Evolutionary conservation across 64 coral and sea anemone species (phyloP).

Genomic region (Montipora foliosa): DNA sequence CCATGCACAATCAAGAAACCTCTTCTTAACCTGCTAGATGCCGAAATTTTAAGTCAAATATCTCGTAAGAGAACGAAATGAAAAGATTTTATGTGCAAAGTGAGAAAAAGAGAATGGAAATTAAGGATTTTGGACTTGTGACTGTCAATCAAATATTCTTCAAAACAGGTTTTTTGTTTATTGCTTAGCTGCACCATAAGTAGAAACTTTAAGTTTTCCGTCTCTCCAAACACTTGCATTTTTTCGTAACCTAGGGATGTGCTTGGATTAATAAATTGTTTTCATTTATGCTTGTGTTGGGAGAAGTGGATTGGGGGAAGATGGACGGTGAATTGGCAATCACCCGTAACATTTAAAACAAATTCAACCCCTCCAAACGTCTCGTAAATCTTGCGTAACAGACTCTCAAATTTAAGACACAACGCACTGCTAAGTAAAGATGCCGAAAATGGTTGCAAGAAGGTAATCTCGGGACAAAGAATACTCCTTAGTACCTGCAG

Average conservation of each 20-base stretch:
- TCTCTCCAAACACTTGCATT: neutral
- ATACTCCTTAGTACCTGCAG: neutral
- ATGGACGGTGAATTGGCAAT: neutral
- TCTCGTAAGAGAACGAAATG: too few relatives aligned
- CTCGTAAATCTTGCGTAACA: conserved; percentile 8
- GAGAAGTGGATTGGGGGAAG: neutral
- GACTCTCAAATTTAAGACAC: neutral
- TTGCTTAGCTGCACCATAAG: neutral
- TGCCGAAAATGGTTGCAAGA: neutral
- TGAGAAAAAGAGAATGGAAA: neutral
- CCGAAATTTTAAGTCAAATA: neutral
- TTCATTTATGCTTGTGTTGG: conserved; percentile 3
- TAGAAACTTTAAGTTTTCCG: neutral
- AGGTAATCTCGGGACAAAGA: neutral
- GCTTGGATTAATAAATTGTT: neutral
- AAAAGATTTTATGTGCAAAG: too few relatives aligned
- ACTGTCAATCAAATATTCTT: neutral
- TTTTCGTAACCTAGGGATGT: conserved; percentile 5
- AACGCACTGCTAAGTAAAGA: too few relatives aligned
- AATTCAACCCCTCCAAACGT: conserved; percentile 1
- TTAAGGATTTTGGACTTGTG: neutral
- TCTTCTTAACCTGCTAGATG: neutral
- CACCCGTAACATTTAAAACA: conserved; percentile 15
- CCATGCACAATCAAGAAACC: conserved; percentile 12
- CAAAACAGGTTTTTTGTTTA: neutral